Evolutionary conservation across 2,888 invertebrate genomes (phyloP).

Genomic region (Caenorhabditis uteleia): DNA sequence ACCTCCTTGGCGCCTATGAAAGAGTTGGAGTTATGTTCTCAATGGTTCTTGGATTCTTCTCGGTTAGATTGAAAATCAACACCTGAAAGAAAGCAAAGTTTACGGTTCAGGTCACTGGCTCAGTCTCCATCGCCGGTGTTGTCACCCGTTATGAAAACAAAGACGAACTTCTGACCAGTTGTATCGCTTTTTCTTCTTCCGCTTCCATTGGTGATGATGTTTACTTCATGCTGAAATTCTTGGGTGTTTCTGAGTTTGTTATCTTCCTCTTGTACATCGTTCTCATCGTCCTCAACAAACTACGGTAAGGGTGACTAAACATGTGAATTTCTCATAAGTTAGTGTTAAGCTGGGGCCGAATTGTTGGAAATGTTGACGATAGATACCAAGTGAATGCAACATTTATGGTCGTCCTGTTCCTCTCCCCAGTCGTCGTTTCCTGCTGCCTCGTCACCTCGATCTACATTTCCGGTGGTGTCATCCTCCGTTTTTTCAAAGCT

Average conservation of each 20-base stretch:
- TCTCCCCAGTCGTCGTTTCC: too few relatives aligned
- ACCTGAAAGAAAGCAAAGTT: too few relatives aligned
- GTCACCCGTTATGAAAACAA: not conserved
- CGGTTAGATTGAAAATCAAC: not conserved
- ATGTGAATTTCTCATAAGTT: too few relatives aligned
- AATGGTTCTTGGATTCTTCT: not conserved
- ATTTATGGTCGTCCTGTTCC: too few relatives aligned
- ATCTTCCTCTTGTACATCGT: constrained; percentile 3
- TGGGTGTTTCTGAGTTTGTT: not conserved
- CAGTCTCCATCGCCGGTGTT: not conserved
- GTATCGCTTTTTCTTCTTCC: constrained; percentile 22
- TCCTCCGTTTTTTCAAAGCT: too few relatives aligned
- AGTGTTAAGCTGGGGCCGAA: not conserved
- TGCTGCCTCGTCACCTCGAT: too few relatives aligned
- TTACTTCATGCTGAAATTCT: constrained; percentile 11
- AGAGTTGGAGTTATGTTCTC: not conserved
- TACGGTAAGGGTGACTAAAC: constrained; percentile 1
- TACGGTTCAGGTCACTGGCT: too few relatives aligned
- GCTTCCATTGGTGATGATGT: constrained; percentile 6
- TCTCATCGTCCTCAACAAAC: constrained; percentile 1
- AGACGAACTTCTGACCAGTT: constrained; percentile 11
- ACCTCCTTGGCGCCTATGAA: not conserved
- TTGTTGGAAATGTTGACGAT: too few relatives aligned
- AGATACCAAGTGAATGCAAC: too few relatives aligned
- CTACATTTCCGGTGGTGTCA: too few relatives aligned